Evolutionary conservation across 2,113 vertebrate genomes (phyloP), one percentile per base, ranked within the genome.

Genomic region (Perca flavescens): DNA sequence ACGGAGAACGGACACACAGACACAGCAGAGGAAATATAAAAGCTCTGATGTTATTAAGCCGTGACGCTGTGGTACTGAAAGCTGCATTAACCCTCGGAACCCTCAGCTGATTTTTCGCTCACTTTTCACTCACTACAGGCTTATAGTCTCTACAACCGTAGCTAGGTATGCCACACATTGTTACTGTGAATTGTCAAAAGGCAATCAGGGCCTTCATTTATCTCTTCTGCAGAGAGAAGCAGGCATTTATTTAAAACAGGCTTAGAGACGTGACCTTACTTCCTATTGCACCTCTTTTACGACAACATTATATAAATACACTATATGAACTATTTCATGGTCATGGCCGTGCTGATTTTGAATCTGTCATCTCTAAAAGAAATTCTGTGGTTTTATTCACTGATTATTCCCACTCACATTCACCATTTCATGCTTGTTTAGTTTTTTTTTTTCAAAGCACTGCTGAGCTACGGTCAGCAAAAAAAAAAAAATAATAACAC

Each of bases 11-110:
- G 77, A 73, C 52, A 17, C 36, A 17, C 8, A 72, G 6, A 61
- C 28, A 50, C 53, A 52, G 19, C 16, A 43, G 34, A n/a, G 43
- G 57, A 25, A 2, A 36, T 54, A 0, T 19, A 6, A 46, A 12
- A 1, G 25, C 21, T 69, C 19, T 17, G 12, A 9, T 54, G 34
- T 28, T n/a, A 79, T 66, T 54, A 57, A 64, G 9, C 17, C 1
- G 0, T 11, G 16, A 46, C 47, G 58, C 77, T 31, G 34, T 46
- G 34, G 34, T 28, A 62, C 0, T 63, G 58, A 54, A n/a, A 31
- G 4, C 8, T 79, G 12, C 57, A 71, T 47, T 71, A 79, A 56
- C 77, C 36, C 17, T 22, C n/a, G 46, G 49, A 78, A 67, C 34
- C 49, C 50, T 47, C 36, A n/a, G 13, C 25, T n/a, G 16, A 40